Evolutionary conservation across 1,140 invertebrate genomes (phyloP).

Genomic region (Helicoverpa zea): DNA sequence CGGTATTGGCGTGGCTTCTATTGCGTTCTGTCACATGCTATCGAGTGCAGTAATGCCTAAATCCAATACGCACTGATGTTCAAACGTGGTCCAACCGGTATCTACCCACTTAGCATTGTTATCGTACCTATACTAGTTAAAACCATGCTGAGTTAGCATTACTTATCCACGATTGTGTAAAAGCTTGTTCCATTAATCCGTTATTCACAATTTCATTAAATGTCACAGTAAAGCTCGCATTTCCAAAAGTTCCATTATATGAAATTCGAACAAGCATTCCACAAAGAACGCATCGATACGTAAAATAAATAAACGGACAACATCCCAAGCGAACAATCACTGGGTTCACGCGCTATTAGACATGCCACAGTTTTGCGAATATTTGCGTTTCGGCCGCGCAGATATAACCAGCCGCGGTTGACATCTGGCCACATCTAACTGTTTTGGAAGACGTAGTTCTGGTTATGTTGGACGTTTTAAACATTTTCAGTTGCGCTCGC

Average conservation of each 20-base stretch:
- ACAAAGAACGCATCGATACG: slow-evolving; percentile 51
- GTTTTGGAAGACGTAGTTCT: slow-evolving; percentile 53
- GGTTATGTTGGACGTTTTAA: slow-evolving; percentile 53
- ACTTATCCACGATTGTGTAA: background rate
- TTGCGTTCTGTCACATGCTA: background rate
- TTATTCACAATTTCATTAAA: slow-evolving; percentile 9
- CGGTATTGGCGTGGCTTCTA: background rate
- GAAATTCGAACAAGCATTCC: slow-evolving; percentile 37
- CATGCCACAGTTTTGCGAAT: slow-evolving; percentile 63
- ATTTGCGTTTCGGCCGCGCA: slow-evolving; percentile 60
- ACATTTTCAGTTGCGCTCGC: slow-evolving; percentile 64
- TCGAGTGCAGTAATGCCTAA: slow-evolving; percentile 1
- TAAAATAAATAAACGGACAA: slow-evolving; percentile 55
- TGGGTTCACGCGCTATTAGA: slow-evolving; percentile 74
- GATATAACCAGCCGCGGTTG: slow-evolving; percentile 38
- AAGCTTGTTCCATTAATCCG: slow-evolving; percentile 2
- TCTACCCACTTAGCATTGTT: slow-evolving; percentile 11
- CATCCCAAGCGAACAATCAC: slow-evolving; percentile 60
- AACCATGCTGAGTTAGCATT: slow-evolving; percentile 2
- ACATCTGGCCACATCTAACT: slow-evolving; percentile 36
- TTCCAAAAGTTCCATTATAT: slow-evolving; percentile 20
- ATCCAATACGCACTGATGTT: slow-evolving; percentile 14
- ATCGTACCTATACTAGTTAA: slow-evolving; percentile 17
- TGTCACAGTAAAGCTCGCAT: background rate
- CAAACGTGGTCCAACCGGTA: slow-evolving; percentile 1